Evolutionary conservation across 2,888 invertebrate genomes (phyloP), one percentile per base, ranked within the genome.

Genomic region (Eilema griseolum): DNA sequence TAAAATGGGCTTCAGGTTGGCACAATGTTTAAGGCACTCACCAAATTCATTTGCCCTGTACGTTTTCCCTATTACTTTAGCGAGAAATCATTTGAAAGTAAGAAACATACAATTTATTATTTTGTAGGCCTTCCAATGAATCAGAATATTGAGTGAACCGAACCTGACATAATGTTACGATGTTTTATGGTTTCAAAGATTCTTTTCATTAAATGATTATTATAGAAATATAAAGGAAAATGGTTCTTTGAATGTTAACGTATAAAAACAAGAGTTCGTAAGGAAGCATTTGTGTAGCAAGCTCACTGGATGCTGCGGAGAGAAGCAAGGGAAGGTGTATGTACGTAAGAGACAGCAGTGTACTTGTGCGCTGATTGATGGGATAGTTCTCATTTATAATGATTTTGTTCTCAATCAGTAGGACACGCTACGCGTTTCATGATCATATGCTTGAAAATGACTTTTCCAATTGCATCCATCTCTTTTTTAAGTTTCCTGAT

Each of bases 21-120:
- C 28, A n/a, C 64, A 59, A 37, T 37, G 37, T 37, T 61, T 57
- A 57, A 12, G 41, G 31, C 60, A 33, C 62, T 62, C 52, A 65
- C 26, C 46, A 31, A 65, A 65, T 20, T 61, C 26, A 60, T 61
- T 69, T 72, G 60, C 57, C 23, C 28, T 23, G 33, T 52, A 71
- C 61, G 67, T 69, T 70, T 70, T 66, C 46, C 23, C 28, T 31
- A 63, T 70, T 57, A 46, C 41, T 66, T 70, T 60, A 28, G 24
- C 23, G 59, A 52, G 60, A 65, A 60, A 41, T 28, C 7, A 62
- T 61, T 56, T 28, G n/a, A 62, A 41, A 52, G 46, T 46, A 41
- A 63, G 24, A 63, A 41, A 52, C 41, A 26, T 20, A 31, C 31
- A 63, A 11, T 20, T 28, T 57, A 59, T 59, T 66, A 37, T 60